Percentiles rank a stretch among this genome's conserved stretches.
These are phyloP conservation scores for Pipistrellus nathusii DNA, from an alignment of 2,797 vertebrate genomes.

Conservation along the genomic window DNA sequence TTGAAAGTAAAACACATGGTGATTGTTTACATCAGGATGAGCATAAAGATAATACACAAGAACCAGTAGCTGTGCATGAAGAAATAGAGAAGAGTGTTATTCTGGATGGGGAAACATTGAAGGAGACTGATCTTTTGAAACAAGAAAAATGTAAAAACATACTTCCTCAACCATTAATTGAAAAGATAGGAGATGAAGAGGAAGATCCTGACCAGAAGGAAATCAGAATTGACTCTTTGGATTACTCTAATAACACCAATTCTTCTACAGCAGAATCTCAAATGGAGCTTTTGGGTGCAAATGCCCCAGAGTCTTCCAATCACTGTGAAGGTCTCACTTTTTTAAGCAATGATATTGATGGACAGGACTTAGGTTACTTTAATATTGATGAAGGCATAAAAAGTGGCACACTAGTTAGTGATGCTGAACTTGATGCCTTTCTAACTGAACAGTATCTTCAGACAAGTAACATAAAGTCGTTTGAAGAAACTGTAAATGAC, in stretches of 20 bases:
- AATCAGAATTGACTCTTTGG: conserved; percentile 58
- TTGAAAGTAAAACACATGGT: conserved; percentile 78
- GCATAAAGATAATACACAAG: conserved; percentile 63
- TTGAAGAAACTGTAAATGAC: conserved; percentile 75
- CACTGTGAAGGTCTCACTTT: conserved; percentile 63
- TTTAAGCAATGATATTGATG: conserved; percentile 56
- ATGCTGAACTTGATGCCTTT: conserved; percentile 96
- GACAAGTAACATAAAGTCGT: conserved; percentile 76
- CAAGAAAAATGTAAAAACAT: conserved; percentile 67
- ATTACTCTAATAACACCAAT: conserved; percentile 24
- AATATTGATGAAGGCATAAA: conserved; percentile 89
- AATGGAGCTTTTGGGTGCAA: conserved; percentile 52
- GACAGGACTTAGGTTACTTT: conserved; percentile 83
- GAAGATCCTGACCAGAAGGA: conserved; percentile 2
- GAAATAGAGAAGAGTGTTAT: conserved; percentile 45
- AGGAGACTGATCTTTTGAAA: conserved; percentile 67
- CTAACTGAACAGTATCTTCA: conserved; percentile 89
- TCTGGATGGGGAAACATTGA: background rate
- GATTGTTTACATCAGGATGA: conserved; percentile 78
- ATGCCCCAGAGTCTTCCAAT: conserved; percentile 1
- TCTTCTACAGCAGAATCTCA: conserved; percentile 59
- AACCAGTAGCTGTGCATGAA: conserved; percentile 44
- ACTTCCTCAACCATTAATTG: conserved; percentile 33
- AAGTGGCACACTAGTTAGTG: conserved; percentile 91
- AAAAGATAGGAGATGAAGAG: conserved; percentile 55